Evolutionary conservation across 2,888 invertebrate genomes (phyloP).

Genomic region (Brachypterus glaber): DNA sequence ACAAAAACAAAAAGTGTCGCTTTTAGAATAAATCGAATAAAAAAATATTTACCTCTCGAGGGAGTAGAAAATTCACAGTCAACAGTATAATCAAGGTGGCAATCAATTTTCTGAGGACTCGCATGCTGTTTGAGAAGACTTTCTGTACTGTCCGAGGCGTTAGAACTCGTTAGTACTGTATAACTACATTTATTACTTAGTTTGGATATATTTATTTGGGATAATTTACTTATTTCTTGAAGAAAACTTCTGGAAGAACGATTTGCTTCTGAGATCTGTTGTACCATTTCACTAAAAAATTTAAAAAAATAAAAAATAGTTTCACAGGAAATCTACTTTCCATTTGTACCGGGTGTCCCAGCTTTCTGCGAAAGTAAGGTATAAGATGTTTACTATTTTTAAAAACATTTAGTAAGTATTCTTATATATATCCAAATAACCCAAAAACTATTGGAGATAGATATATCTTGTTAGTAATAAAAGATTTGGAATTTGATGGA

Average conservation of each 20-base stretch:
- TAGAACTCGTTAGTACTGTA: constrained; percentile 50
- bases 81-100: constrained; percentile 21
- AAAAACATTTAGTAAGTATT: too few relatives aligned
- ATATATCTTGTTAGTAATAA: too few relatives aligned
- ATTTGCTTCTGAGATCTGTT: constrained; percentile 28
- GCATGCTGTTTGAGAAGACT: constrained; percentile 44
- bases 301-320: too few relatives aligned
- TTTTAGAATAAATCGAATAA: too few relatives aligned
- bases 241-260: constrained; percentile 35
- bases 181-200: constrained; percentile 61
- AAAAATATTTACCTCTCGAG: constrained; percentile 27
- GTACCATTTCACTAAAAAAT: constrained; percentile 26
- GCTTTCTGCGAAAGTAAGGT: too few relatives aligned
- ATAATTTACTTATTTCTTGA: constrained; percentile 59
- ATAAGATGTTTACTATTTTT: too few relatives aligned
- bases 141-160: constrained; percentile 57
- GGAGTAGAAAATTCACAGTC: constrained; percentile 34
- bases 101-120: constrained; percentile 25
- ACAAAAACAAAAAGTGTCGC: too few relatives aligned
- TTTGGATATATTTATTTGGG: constrained; percentile 58
- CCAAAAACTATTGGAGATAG: too few relatives aligned
- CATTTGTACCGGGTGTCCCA: too few relatives aligned
- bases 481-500: too few relatives aligned
- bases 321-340: too few relatives aligned
- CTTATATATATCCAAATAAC: too few relatives aligned